phyloP scores from a whole-genome alignment of 2,113 vertebrate species.

The Euleptes europaea region DNA sequence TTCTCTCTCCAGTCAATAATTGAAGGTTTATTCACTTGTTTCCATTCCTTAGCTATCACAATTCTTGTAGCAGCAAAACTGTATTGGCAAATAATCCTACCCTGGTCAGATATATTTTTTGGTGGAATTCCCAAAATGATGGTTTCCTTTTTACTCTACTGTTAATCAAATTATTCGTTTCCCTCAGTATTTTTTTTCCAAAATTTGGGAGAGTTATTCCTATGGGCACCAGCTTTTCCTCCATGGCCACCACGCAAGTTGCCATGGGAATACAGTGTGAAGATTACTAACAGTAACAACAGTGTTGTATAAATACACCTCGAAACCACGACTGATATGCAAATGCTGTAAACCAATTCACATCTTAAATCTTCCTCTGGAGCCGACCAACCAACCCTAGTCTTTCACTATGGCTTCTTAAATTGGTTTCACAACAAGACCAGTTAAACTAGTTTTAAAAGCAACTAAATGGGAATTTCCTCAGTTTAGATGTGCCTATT shows the following conservation, averaged over 20 bases:
- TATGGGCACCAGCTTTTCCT: not conserved
- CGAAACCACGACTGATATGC: not conserved
- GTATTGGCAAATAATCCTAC: no score
- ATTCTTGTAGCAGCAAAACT: no score
- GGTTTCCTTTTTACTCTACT: no score
- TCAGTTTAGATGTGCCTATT: not conserved
- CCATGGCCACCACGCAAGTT: not conserved
- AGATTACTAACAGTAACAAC: not conserved
- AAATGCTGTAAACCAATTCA: not conserved
- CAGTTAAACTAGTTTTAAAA: slow-evolving; percentile 4
- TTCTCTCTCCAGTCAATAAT: no score
- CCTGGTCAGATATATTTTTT: no score
- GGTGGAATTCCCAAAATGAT: no score
- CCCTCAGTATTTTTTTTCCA: no score
- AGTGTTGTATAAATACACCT: not conserved
- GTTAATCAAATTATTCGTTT: no score
- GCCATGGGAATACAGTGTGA: not conserved
- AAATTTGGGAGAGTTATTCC: not conserved
- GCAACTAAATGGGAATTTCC: not conserved
- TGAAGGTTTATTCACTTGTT: no score
- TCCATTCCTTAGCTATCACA: no score
- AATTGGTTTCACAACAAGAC: not conserved
- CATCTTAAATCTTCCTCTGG: not conserved
- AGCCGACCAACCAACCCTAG: not conserved
- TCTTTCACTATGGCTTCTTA: not conserved